phyloP scores from a whole-genome alignment of 2,797 vertebrate genomes.

The Eremophila alpestris region DNA sequence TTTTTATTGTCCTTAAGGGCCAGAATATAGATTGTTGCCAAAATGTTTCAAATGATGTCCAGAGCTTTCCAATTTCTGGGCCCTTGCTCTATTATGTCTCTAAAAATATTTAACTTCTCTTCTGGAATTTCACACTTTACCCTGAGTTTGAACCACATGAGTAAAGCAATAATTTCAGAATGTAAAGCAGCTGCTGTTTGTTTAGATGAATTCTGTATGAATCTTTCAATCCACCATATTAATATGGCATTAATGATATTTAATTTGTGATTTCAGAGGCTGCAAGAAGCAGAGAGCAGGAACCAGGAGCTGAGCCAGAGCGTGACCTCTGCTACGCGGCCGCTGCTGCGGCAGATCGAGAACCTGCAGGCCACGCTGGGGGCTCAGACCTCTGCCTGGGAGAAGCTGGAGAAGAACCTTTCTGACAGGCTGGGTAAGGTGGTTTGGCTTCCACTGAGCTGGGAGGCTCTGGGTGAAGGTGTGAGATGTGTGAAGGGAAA shows the following conservation, averaged over 20 bases:
- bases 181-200: background rate
- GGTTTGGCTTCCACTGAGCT: background rate
- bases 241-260: background rate
- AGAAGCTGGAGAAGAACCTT: constrained; percentile 94
- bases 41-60: background rate
- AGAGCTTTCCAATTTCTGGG: background rate
- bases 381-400: constrained; percentile 92
- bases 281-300: constrained; percentile 92
- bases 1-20: background rate
- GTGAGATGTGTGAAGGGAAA: background rate
- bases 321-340: constrained; percentile 92
- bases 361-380: constrained; percentile 92
- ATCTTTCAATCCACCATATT: background rate
- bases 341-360: constrained; percentile 94
- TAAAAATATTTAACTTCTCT: background rate
- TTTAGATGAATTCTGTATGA: background rate
- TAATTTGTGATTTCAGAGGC: constrained; percentile 80
- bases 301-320: constrained; percentile 97
- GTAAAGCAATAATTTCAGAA: background rate
- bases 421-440: constrained; percentile 92
- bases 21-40: background rate
- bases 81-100: background rate
- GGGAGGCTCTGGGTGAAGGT: background rate
- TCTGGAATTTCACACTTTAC: background rate
- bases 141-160: background rate